Evolutionary conservation across 2,113 vertebrate species (phyloP).

Genomic region (Alligator sinensis): DNA sequence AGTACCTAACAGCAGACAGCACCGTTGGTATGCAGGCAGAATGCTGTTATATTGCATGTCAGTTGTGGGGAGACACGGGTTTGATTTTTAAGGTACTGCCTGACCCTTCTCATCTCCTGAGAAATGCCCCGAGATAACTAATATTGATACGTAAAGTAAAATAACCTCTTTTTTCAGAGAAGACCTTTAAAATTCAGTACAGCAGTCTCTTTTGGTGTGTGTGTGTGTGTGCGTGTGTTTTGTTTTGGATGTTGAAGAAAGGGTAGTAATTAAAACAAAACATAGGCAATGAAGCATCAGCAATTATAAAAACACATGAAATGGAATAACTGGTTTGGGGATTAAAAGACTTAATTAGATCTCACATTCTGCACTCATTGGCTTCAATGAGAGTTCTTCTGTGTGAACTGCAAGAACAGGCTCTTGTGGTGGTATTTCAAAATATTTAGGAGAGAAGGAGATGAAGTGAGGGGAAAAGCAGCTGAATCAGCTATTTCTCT

Average conservation of each 20-base stretch:
- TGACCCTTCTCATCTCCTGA: neutral
- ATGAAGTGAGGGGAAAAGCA: neutral
- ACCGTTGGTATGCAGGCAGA: neutral
- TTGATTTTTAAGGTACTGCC: neutral
- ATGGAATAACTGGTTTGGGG: neutral
- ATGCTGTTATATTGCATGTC: accelerated
- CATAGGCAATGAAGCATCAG: neutral
- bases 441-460: neutral
- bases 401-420: neutral
- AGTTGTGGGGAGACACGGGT: neutral
- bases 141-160: neutral
- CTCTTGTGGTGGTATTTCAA: neutral
- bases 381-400: neutral
- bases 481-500: accelerated
- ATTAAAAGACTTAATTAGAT: neutral
- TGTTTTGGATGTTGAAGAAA: neutral
- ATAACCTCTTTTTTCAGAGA: neutral
- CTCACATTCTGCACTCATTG: neutral
- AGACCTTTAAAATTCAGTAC: neutral
- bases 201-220: too few species aligned
- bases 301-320: neutral
- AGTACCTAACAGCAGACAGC: neutral
- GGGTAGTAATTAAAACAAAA: neutral
- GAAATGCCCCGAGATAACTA: neutral
- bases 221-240: neutral